A percentile compares a stretch with the other conserved stretches of the same genome.
These are phyloP conservation scores for Bombus turneri DNA, from an alignment of 1,140 invertebrate genomes.

Conservation along the genomic window DNA sequence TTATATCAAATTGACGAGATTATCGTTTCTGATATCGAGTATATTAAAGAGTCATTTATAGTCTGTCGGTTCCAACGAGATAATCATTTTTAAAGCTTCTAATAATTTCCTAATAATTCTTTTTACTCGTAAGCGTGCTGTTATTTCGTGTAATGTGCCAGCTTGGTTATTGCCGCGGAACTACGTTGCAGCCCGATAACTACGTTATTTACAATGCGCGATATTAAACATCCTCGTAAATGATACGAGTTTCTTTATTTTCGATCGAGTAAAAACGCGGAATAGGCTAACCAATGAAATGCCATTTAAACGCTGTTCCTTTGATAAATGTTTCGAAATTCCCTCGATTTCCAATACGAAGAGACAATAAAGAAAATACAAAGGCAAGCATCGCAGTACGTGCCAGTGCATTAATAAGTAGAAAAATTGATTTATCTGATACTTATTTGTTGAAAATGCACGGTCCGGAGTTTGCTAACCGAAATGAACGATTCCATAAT, in stretches of 20 bases:
- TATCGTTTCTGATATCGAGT: too few species aligned
- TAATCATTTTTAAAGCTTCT: too few species aligned
- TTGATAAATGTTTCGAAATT: neutral
- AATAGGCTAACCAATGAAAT: neutral
- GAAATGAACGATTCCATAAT: neutral
- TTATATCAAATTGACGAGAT: too few species aligned
- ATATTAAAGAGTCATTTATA: too few species aligned
- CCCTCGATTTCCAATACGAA: neutral
- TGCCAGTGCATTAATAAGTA: neutral
- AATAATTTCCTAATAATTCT: too few species aligned
- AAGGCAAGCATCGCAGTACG: neutral
- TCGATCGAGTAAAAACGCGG: too few species aligned
- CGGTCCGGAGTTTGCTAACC: neutral
- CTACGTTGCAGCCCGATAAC: neutral
- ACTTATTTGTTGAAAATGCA: neutral
- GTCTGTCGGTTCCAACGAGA: too few species aligned
- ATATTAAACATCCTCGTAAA: neutral
- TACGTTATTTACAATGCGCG: neutral
- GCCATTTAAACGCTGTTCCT: neutral
- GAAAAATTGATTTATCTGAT: neutral
- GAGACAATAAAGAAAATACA: neutral
- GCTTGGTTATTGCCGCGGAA: neutral
- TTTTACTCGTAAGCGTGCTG: too few species aligned
- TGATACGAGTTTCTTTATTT: neutral
- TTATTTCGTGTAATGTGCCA: neutral